phyloP scores from a whole-genome alignment of 2,113 vertebrate genomes.

The Turdus rufiventris region DNA sequence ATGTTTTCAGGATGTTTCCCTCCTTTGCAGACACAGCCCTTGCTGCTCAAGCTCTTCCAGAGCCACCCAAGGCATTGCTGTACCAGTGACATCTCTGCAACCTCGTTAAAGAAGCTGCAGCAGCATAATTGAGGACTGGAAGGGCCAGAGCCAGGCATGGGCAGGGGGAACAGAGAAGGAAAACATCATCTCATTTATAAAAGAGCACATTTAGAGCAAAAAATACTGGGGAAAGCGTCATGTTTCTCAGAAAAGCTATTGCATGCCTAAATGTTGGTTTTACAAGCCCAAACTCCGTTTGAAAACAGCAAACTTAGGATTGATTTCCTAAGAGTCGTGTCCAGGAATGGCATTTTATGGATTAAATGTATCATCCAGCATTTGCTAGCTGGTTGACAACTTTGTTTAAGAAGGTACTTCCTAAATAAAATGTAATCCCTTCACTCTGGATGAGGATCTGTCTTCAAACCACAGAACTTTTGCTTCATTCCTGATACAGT shows the following conservation, averaged over 20 bases:
- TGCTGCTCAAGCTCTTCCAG: not conserved
- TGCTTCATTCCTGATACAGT: not conserved
- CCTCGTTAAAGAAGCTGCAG: not conserved
- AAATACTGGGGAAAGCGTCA: not conserved
- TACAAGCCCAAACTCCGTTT: not conserved
- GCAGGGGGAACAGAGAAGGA: not conserved
- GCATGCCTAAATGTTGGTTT: not conserved
- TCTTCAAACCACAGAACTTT: not conserved
- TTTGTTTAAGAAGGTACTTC: not conserved
- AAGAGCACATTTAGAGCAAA: not conserved
- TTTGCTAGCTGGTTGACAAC: not conserved
- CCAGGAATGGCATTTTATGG: not conserved
- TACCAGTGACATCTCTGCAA: accelerated
- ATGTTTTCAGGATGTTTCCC: not conserved
- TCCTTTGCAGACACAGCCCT: not conserved
- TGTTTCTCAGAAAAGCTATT: not conserved
- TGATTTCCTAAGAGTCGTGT: not conserved
- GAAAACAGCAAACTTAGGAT: not conserved
- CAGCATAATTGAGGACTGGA: not conserved
- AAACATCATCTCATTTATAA: not conserved
- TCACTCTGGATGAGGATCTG: not conserved
- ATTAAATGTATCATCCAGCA: not conserved
- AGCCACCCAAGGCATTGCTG: not conserved
- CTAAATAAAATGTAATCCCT: not conserved
- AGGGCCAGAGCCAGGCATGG: not conserved